Base-by-base conservation (phyloP, 1,140 invertebrate species). In the Drosophila parvula region DNA sequence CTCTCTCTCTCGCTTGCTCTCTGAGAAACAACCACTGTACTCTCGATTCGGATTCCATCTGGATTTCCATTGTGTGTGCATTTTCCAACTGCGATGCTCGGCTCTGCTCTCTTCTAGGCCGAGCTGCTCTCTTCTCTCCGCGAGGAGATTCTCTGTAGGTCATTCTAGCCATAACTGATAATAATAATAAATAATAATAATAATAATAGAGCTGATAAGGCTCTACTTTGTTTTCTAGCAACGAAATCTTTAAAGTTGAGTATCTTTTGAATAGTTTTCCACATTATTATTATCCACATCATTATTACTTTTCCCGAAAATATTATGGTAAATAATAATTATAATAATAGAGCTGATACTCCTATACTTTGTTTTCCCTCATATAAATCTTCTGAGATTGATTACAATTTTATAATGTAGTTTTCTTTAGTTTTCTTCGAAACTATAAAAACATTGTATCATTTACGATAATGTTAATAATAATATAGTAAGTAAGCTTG, bases 1-100 rank as follows among this genome's bases (percentile, higher is more conserved):
- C 44, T 14, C 63, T 32, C 58, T 32, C 43, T 16, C 27, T 43
- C 47, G 48, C 32, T 11, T 7, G 7, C 28, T 62, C 48, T 51
- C 43, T 34, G 27, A 83, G 22, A 79, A 88, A 83, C 83, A 88
- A 89, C 83, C 83, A 88, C 83, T 89, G 80, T 74, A 62, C 84
- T 44, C 83, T 83, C 80, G 38, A 55, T 53, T 75, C 38, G 74
- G 61, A 80, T 71, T 85, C 73, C 53, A 74, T 77, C 50, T 62
- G 59, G 70, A 60, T 71, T 86, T 79, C 59, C 57, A 83, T 57
- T 69, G 45, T 80, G 70, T 69, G 45, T 80, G 70, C 30, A 70
- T 84, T 79, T 84, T 84, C 77, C 74, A 80, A 56, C 38, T 57
- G 36, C 36, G 3, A 12, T 18, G 9, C 41, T 36, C 10, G 9